Percentiles rank a stretch among this genome's conserved stretches.
These are phyloP conservation scores for Cliona cf. orientalis DNA, from an alignment of 37 sponge, comb jelly and placozoan species.

Conservation along the genomic window DNA sequence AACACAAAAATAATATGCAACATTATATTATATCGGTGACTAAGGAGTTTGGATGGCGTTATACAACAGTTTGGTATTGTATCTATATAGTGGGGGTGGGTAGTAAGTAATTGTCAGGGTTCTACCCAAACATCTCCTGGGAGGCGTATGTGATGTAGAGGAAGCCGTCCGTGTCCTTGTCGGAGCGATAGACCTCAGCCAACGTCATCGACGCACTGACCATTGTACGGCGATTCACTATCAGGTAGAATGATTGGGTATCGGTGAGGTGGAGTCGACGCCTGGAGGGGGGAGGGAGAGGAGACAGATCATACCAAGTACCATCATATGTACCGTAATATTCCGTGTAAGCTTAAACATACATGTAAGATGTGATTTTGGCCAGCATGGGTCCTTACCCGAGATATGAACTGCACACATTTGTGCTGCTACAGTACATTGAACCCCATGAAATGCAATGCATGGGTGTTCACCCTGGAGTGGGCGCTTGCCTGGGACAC, in stretches of 20 bases:
- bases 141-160: conserved; percentile 92
- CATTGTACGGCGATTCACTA: conserved; percentile 83
- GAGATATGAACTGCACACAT: no score
- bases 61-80: not conserved
- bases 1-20: no score
- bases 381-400: no score
- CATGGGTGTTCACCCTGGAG: no score
- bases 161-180: conserved; percentile 92
- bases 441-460: no score
- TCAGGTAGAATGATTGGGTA: conserved; percentile 86
- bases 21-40: not conserved
- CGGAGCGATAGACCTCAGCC: conserved; percentile 78
- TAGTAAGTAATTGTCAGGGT: not conserved
- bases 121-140: conserved; percentile 91
- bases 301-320: no score
- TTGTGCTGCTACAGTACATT: no score
- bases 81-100: no score
- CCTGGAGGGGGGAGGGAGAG: conserved; percentile 52
- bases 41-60: not conserved
- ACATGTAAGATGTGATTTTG: no score
- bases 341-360: no score
- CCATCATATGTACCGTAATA: no score
- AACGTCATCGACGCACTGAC: conserved; percentile 77
- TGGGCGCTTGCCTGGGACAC: no score
- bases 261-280: conserved; percentile 74